Base-by-base conservation (phyloP, 2,113 vertebrate species). In the Psephotus haematonotus region DNA sequence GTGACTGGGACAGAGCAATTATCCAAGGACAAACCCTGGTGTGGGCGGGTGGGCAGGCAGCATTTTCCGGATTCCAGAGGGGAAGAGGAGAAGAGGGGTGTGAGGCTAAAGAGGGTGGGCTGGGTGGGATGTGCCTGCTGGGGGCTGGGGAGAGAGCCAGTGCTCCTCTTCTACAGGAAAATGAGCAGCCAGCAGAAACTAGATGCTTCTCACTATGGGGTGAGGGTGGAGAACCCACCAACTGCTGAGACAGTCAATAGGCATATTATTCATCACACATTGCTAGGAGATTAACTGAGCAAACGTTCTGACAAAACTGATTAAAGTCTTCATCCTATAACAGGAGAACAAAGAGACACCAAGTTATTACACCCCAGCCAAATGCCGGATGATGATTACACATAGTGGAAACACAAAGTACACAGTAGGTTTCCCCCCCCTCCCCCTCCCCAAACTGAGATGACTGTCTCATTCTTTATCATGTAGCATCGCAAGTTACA, bases 281-380 rank as follows among this genome's bases (percentile, higher is more conserved):
- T 97, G 97, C 97, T 97, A 93, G 97, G 97, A 98, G 98, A 98
- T 98, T 98, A 98, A 97, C 97, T 94, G 97, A 98, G 97, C 97
- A 98, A 98, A 98, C 86, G 96, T 95, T 96, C 94, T 97, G 97
- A 98, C 97, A 98, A 97, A 98, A 96, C 97, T 97, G 97, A 98
- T 97, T 97, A 98, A 97, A 94, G 87, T 96, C 97, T 97, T 98
- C 96, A 97, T 97, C 95, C 97, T 96, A 85, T 96, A 79, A 79
- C 6, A 37, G 62, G 80, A 95, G 92, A 97, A 97, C 96, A 97
- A 98, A 98, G 97, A 97, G 94, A 19, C 93, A 95, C 95, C 92
- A 96, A 97, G 92, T 96, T 96, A 90, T 97, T 96, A 93, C 95
- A 97, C 91, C 70, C 53, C 86, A 92, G 94, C 69, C 94, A 94